A percentile compares a stretch with the other conserved stretches of the same genome.
Evolutionary conservation across 2,888 invertebrate genomes (phyloP).

Genomic region (Drosophila putrida): DNA sequence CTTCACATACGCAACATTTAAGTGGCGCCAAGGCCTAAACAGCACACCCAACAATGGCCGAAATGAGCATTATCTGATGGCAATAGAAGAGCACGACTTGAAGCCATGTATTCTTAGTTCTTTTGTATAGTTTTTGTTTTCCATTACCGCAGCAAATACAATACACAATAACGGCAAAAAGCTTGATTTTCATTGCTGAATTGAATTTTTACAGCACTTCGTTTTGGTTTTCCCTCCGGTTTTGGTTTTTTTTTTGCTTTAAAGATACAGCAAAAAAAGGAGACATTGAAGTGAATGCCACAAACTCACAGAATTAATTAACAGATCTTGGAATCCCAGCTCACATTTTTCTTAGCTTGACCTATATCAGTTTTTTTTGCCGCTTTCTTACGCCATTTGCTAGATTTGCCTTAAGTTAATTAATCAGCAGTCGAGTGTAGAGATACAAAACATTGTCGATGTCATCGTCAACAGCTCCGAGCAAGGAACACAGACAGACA

Average conservation of each 20-base stretch:
- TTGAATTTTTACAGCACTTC: conserved; percentile 45
- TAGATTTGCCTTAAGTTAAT: conserved; percentile 76
- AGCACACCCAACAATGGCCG: conserved; percentile 37
- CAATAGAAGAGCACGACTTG: conserved; percentile 20
- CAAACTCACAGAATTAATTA: conserved; percentile 65
- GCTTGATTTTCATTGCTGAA: conserved; percentile 37
- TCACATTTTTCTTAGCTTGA: conserved; percentile 45
- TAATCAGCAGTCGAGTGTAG: conserved; percentile 75
- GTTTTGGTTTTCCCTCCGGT: background rate
- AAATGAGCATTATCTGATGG: conserved; percentile 63
- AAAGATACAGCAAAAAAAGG: conserved; percentile 29
- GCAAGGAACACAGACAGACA: conserved; percentile 17
- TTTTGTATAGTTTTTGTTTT: conserved; percentile 42
- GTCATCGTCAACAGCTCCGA: conserved; percentile 20
- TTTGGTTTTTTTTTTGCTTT: conserved; percentile 24
- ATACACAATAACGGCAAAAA: conserved; percentile 14
- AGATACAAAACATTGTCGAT: conserved; percentile 23
- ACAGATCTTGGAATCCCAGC: conserved; percentile 37
- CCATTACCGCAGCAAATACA: conserved; percentile 38
- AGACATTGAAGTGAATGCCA: conserved; percentile 25
- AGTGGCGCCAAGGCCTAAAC: conserved; percentile 68
- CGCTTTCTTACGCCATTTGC: conserved; percentile 29
- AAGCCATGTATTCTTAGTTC: conserved; percentile 44
- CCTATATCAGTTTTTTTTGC: conserved; percentile 52
- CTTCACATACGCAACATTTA: conserved; percentile 71